Percentiles rank a stretch among this genome's conserved stretches.
Conservation (phyloP, 2,113 vertebrate genomes). For the Sminthopsis crassicaudata region DNA sequence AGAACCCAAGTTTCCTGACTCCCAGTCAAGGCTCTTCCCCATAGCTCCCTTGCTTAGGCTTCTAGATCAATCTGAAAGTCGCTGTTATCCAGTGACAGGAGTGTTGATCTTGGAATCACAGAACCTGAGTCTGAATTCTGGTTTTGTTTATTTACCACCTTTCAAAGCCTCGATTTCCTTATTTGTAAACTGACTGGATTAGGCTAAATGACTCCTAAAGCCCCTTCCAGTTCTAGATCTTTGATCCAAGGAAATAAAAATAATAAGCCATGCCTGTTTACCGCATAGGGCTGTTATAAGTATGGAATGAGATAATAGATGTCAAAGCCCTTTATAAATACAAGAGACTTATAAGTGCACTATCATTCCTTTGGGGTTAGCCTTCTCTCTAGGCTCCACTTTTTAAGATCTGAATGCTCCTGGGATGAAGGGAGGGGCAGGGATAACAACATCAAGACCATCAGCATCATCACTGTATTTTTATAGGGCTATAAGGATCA, state of each 20-base stretch:
- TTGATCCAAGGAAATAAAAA: neutral
- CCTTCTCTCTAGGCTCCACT: neutral
- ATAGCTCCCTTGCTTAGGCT: neutral
- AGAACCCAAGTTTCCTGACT: neutral
- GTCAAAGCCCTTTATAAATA: neutral
- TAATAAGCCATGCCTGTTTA: neutral
- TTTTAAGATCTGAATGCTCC: neutral
- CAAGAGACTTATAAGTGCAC: neutral
- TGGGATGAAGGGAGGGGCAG: neutral
- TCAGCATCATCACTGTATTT: neutral
- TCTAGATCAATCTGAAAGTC: neutral
- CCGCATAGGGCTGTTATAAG: neutral
- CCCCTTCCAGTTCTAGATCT: neutral
- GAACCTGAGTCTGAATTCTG: neutral
- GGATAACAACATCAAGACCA: neutral
- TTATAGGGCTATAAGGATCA: neutral
- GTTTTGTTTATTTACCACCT: neutral
- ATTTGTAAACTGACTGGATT: neutral
- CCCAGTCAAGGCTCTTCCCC: neutral
- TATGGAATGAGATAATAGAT: neutral
- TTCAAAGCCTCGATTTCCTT: neutral
- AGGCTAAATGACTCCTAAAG: neutral
- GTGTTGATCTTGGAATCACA: neutral
- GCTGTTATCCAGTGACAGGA: neutral
- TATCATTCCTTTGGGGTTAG: neutral